Evolutionary conservation across 2,113 vertebrate species (phyloP).

Genomic region (Eulacestoma nigropectus): DNA sequence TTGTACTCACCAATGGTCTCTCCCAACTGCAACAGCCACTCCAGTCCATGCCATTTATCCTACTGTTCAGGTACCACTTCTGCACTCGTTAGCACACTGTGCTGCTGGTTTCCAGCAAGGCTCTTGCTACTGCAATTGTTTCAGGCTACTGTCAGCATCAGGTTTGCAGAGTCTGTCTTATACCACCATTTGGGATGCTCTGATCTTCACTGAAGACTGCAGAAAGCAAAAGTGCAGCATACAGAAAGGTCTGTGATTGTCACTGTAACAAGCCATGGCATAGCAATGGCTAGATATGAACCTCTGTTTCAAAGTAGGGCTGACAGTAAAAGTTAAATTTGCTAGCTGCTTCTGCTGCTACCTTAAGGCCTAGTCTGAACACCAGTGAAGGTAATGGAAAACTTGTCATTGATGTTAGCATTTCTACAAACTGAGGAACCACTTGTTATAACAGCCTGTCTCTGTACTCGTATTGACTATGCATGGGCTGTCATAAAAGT

Average conservation of each 20-base stretch:
- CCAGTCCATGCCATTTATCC: neutral
- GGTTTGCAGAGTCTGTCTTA: neutral
- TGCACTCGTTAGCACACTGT: neutral
- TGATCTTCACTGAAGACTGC: neutral
- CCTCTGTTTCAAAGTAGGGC: neutral
- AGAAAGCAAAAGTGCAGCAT: neutral
- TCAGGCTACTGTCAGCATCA: neutral
- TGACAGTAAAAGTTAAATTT: neutral
- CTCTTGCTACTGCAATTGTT: neutral
- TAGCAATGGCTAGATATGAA: neutral
- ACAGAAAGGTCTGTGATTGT: neutral
- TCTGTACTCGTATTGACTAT: neutral
- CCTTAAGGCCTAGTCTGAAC: neutral
- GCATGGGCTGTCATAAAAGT: neutral
- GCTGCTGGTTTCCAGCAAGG: neutral
- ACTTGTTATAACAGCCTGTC: neutral
- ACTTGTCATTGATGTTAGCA: neutral
- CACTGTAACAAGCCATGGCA: neutral
- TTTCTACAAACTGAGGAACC: neutral
- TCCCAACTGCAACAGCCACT: neutral
- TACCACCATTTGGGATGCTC: neutral
- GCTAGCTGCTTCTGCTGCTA: neutral
- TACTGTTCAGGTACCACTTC: neutral
- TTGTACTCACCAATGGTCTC: neutral
- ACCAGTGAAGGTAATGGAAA: neutral